These are phyloP conservation scores for Bambusicola thoracicus DNA, from an alignment of 2,113 vertebrate genomes.

Conservation along the genomic window DNA sequence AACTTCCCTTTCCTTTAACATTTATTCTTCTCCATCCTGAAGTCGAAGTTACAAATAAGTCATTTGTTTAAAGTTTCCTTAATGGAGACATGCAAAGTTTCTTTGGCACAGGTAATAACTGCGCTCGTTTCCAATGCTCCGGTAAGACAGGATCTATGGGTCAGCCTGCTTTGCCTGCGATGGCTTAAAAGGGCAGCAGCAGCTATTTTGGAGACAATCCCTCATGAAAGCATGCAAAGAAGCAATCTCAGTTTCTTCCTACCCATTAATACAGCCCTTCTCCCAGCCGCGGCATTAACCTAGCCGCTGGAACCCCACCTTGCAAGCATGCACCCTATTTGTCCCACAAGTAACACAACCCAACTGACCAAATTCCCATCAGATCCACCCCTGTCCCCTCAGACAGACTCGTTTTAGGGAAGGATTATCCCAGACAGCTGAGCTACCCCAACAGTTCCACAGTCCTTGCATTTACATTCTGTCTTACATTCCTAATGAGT, in stretches of 20 bases:
- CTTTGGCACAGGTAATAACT: neutral
- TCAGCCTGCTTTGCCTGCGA: neutral
- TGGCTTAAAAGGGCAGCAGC: neutral
- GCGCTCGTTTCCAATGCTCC: neutral
- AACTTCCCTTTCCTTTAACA: neutral
- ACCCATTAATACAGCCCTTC: neutral
- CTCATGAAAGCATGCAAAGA: neutral
- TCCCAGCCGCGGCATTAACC: neutral
- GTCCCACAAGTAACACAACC: neutral
- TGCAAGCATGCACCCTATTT: rapidly evolving
- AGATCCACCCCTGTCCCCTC: neutral
- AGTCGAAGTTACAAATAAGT: neutral
- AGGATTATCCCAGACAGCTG: neutral
- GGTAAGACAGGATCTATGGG: neutral
- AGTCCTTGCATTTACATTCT: too few species aligned
- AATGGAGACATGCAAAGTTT: rapidly evolving
- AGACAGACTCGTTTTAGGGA: too few species aligned
- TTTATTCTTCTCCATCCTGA: neutral
- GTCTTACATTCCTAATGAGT: neutral
- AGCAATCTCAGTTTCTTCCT: neutral
- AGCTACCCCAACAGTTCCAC: too few species aligned
- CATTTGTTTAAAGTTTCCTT: neutral
- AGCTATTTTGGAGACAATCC: neutral
- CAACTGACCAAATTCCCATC: rapidly evolving
- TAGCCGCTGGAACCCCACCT: neutral